These are phyloP conservation scores for Apodemia hepburni DNA, from an alignment of 2,888 invertebrate species.

Conservation along the genomic window DNA sequence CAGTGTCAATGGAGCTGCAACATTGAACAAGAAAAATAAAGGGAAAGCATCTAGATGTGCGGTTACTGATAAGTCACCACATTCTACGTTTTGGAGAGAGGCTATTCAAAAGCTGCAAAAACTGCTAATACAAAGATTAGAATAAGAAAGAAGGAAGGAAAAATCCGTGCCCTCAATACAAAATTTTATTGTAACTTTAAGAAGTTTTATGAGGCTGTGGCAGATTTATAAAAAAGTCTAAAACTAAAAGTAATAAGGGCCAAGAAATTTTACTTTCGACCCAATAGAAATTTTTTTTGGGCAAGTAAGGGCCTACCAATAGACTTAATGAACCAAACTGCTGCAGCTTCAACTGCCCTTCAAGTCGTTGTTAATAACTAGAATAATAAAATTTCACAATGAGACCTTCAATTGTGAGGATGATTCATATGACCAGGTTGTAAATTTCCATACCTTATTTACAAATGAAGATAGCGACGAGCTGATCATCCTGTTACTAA, in stretches of 20 bases:
- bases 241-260: constrained; percentile 24
- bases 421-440: background rate
- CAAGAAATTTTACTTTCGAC: too few species aligned
- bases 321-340: constrained; percentile 28
- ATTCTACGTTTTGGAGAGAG: constrained; percentile 24
- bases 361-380: background rate
- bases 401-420: background rate
- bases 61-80: constrained; percentile 17
- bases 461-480: background rate
- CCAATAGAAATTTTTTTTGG: constrained; percentile 35
- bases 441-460: background rate
- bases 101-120: constrained; percentile 17
- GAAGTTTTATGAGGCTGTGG: constrained; percentile 28
- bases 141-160: constrained; percentile 21
- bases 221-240: constrained; percentile 13
- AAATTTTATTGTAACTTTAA: constrained; percentile 26
- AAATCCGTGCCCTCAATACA: constrained; percentile 27
- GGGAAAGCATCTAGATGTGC: constrained; percentile 22
- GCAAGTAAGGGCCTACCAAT: constrained; percentile 35
- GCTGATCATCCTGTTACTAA: background rate
- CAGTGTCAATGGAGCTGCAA: constrained; percentile 24
- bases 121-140: too few species aligned
- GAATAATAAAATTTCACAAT: background rate
- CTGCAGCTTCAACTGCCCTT: constrained; percentile 26
- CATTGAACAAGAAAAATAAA: constrained; percentile 17